Base-by-base conservation (phyloP, 2,113 vertebrate genomes). In the Cottus gobio region DNA sequence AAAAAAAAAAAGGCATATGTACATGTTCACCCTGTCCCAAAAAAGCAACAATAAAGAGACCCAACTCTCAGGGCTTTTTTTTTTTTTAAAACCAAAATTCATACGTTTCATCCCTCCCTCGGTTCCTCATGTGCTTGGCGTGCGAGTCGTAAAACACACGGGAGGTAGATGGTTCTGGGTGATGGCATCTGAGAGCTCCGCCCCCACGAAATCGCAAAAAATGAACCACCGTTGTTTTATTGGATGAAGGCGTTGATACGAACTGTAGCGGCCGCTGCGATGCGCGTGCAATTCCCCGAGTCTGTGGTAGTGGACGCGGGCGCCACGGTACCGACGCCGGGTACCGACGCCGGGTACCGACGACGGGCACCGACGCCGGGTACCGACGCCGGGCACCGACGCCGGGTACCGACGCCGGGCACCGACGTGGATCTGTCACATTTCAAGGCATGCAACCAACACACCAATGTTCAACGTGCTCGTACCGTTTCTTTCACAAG, bases 1-100 rank as follows among this genome's bases (percentile, higher is more conserved):
- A 92, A 93, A 87, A 95, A 94, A 94, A 92, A 93, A 96, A 97
- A 96, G 95, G 95, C 94, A 89, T 97, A 97, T 97, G 95, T 97
- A 98, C 96, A 97, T 88, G 92, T 96, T 96, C 86, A 91, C 87
- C 90, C 85, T 88, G 82, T 81, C 80, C 75, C 77, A 26, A 13
- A 56, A 57, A 28, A 28, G 85, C 87, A 69, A 90, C 52, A 81
- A 87, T 36, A 70, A 61, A 75, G 56, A 65, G 34, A 86, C 68
- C 87, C 74, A 73, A 80, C 62, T 79, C 74, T 72, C 52, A 5
- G 48, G 83, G 79, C 72, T 7, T 75, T 77, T 46, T 72, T 3
- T 31, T 34, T 3, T 13, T 42, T 42, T 13, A 4, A 4, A 34
- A 42, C 39, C 77, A 71, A 62, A 72, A 90, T 60, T 72, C 74